Percentiles rank a stretch among this genome's conserved stretches.
Evolutionary conservation across 2,113 vertebrate species (phyloP).

Genomic region (Enhydra lutris): DNA sequence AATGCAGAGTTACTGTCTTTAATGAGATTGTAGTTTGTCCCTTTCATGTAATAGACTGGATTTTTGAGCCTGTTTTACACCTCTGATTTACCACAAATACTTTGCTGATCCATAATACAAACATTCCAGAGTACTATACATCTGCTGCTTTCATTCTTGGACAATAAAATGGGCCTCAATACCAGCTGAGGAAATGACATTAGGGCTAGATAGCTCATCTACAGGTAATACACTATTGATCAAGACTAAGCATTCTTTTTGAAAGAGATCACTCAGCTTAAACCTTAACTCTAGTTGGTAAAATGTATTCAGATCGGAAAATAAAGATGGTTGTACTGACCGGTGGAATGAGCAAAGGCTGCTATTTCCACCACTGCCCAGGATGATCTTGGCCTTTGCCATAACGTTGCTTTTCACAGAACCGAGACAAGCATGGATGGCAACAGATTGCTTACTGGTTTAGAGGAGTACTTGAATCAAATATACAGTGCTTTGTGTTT

Average conservation of each 20-base stretch:
- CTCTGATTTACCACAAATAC: constrained; percentile 38
- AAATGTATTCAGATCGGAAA: constrained; percentile 34
- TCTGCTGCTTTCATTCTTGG: constrained; percentile 37
- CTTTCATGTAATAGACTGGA: constrained; percentile 17
- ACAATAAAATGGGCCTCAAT: constrained; percentile 43
- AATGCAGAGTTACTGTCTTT: constrained; percentile 23
- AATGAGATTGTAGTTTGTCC: constrained; percentile 49
- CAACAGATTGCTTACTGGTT: constrained; percentile 55
- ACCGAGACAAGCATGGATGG: constrained; percentile 20
- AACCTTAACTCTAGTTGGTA: constrained; percentile 18
- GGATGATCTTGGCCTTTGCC: neutral
- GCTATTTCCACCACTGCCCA: constrained; percentile 18
- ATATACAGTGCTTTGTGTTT: constrained; percentile 40
- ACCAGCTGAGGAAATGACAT: constrained; percentile 33
- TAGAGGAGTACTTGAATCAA: constrained; percentile 51
- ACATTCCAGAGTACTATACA: constrained; percentile 38
- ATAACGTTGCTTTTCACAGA: constrained; percentile 42
- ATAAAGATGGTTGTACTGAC: constrained; percentile 2
- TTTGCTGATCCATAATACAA: constrained; percentile 48
- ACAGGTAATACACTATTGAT: constrained; percentile 28
- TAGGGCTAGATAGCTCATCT: constrained; percentile 25
- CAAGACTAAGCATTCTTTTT: constrained; percentile 36
- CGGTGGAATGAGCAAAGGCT: constrained; percentile 10
- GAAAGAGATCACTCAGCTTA: constrained; percentile 26
- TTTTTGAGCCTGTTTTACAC: constrained; percentile 48